These are phyloP conservation scores for Anastrepha obliqua DNA, from an alignment of 1,140 invertebrate species.

Conservation along the genomic window DNA sequence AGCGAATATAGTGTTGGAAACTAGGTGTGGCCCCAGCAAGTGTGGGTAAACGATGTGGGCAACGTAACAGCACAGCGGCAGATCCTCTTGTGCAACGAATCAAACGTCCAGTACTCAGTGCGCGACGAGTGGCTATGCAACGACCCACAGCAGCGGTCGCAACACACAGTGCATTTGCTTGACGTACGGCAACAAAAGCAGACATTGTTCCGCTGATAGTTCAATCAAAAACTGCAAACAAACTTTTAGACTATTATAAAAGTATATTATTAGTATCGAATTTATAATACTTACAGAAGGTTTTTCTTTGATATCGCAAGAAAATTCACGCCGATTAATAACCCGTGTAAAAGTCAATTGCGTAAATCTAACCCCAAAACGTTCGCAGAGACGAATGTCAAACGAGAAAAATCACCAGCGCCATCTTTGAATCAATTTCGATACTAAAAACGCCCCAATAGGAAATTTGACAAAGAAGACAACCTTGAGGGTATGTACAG, in stretches of 20 bases:
- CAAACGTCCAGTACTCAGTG: conserved; percentile 51
- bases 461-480: background rate
- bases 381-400: conserved; percentile 52
- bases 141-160: conserved; percentile 43
- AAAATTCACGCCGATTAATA: conserved; percentile 8
- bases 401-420: conserved; percentile 9
- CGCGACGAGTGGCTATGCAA: conserved; percentile 38
- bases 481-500: too few relatives aligned
- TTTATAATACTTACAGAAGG: conserved; percentile 25
- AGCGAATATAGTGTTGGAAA: conserved; percentile 66
- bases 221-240: background rate
- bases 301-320: conserved; percentile 46
- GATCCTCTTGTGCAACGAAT: conserved; percentile 37
- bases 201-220: conserved; percentile 53
- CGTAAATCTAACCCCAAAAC: conserved; percentile 60
- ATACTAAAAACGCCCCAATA: background rate
- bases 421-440: background rate
- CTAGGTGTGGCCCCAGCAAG: conserved; percentile 56
- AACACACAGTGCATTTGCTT: conserved; percentile 25
- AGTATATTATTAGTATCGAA: background rate
- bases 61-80: conserved; percentile 16
- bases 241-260: background rate
- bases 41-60: conserved; percentile 18
- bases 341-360: conserved; percentile 56
- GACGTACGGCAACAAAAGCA: conserved; percentile 57